These are phyloP conservation scores for Gnathonemus longibarbis DNA, from an alignment of 2,113 vertebrate species.

Conservation along the genomic window DNA sequence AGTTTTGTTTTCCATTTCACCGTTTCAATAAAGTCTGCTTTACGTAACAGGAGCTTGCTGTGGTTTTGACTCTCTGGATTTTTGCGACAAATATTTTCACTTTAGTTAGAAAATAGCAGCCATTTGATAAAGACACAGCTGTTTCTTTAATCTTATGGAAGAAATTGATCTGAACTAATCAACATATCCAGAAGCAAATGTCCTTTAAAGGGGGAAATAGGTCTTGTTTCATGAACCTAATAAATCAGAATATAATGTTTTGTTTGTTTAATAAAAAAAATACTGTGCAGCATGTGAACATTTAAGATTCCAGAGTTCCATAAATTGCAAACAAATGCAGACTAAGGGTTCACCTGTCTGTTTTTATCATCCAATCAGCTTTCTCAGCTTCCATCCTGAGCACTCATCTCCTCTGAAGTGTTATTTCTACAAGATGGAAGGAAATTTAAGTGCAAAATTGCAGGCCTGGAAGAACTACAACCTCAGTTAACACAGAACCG, in stretches of 20 bases:
- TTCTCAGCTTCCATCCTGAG: neutral
- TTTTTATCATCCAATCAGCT: neutral
- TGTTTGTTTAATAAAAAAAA: neutral
- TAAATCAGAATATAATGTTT: neutral
- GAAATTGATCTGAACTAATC: neutral
- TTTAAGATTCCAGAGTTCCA: neutral
- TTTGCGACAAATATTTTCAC: neutral
- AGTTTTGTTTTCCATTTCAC: conserved; percentile 12
- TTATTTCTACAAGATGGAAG: neutral
- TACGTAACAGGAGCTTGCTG: neutral
- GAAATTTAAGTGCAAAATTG: neutral
- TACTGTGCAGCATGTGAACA: neutral
- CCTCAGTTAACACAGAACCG: neutral
- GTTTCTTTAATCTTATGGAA: neutral
- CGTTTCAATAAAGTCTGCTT: neutral
- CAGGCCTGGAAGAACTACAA: neutral
- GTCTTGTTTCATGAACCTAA: neutral
- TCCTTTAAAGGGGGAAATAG: neutral
- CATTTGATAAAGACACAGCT: neutral
- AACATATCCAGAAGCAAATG: neutral
- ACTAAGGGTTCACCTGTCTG: neutral
- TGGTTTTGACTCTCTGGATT: neutral
- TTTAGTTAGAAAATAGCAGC: neutral
- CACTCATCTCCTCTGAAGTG: neutral
- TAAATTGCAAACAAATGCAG: neutral